phyloP scores from a whole-genome alignment of 2,888 invertebrate genomes.

The Troides oblongomaculatus region DNA sequence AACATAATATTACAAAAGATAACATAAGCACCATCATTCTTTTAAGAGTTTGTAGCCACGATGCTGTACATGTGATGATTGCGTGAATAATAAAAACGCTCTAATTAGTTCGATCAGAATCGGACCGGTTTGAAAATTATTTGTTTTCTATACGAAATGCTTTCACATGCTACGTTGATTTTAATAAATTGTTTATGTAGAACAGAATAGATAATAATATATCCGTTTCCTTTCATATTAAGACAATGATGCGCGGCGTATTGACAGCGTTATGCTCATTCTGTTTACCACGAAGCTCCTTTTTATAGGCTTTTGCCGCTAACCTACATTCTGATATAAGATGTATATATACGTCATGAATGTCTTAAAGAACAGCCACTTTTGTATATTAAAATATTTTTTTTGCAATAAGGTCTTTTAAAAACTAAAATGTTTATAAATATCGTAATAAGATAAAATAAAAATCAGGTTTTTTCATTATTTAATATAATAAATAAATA shows the following conservation, averaged over 20 bases:
- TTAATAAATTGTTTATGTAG: neutral
- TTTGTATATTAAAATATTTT: neutral
- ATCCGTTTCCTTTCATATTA: neutral
- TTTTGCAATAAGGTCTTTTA: neutral
- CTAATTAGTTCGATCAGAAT: conserved; percentile 58
- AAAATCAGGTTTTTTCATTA: neutral
- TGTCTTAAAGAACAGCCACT: neutral
- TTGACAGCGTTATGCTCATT: conserved; percentile 15
- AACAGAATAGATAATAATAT: neutral
- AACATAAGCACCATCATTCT: conserved; percentile 37
- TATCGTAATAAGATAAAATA: neutral
- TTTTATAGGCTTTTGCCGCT: conserved; percentile 27
- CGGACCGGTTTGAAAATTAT: conserved; percentile 62
- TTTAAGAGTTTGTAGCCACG: conserved; percentile 40
- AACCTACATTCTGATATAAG: conserved; percentile 8
- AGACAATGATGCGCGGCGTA: conserved; percentile 4
- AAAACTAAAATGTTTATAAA: neutral
- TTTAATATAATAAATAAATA: neutral
- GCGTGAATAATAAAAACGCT: conserved; percentile 59
- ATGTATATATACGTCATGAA: neutral
- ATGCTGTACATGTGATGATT: conserved; percentile 52
- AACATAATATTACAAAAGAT: conserved; percentile 35
- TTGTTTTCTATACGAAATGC: conserved; percentile 41
- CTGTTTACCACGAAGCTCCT: conserved; percentile 21
- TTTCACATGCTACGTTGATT: conserved; percentile 52